Conservation (phyloP, 2,797 vertebrate species). For the Rousettus madagascariensis region DNA sequence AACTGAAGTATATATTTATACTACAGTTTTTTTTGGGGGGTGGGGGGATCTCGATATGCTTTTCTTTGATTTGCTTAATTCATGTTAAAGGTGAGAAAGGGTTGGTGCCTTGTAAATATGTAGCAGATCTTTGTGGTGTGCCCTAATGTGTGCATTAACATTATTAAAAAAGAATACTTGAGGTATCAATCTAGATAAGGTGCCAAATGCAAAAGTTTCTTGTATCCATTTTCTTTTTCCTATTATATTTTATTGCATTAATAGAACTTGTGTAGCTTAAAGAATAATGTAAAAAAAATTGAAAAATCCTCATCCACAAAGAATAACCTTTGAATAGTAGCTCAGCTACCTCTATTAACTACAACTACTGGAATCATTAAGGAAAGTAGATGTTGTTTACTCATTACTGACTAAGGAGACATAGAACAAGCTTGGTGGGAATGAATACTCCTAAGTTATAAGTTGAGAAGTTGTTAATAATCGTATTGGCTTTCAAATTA, state of each 20-base stretch:
- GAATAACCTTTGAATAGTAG: conserved; percentile 83
- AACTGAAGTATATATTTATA: conserved; percentile 85
- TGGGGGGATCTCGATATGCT: conserved; percentile 80
- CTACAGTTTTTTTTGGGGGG: conserved; percentile 78
- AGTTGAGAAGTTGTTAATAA: conserved; percentile 66
- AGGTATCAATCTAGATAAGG: conserved; percentile 87
- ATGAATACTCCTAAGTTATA: conserved; percentile 60
- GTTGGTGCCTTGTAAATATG: conserved; percentile 91
- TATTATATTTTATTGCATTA: conserved; percentile 85
- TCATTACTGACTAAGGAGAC: conserved; percentile 79
- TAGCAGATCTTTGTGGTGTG: conserved; percentile 87
- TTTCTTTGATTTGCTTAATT: conserved; percentile 84
- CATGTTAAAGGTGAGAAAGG: conserved; percentile 85
- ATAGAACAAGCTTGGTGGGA: conserved; percentile 67
- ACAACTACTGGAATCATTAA: conserved; percentile 86
- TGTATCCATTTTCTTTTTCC: conserved; percentile 82
- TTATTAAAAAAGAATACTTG: conserved; percentile 88
- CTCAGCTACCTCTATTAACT: conserved; percentile 85
- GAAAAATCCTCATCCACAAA: conserved; percentile 83
- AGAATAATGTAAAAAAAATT: conserved; percentile 80
- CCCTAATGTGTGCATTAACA: conserved; percentile 87
- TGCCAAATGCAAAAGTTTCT: conserved; percentile 88
- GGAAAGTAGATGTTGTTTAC: conserved; percentile 83
- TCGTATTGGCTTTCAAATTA: conserved; percentile 57
- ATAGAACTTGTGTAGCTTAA: conserved; percentile 83